Conservation (phyloP, 37 sponge, comb jelly and placozoan species). For the Geodia barretti region DNA sequence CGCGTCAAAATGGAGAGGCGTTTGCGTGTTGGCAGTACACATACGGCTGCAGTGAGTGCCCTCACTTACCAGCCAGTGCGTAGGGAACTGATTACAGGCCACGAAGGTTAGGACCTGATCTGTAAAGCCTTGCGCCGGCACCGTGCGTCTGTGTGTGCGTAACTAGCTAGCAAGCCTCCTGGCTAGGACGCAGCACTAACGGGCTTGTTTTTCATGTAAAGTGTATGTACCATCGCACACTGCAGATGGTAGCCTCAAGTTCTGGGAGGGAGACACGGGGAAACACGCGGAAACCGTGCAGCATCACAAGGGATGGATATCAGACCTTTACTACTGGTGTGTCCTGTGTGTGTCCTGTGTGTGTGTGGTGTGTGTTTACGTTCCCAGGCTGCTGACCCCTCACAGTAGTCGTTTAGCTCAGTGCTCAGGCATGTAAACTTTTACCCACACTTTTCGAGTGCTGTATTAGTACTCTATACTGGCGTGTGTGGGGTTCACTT, state of each 20-base stretch:
- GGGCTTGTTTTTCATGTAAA: neutral
- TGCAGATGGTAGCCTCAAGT: slow-evolving; percentile 60
- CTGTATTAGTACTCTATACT: too few relatives aligned
- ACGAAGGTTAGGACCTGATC: slow-evolving; percentile 53
- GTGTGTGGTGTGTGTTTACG: too few relatives aligned
- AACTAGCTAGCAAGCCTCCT: too few relatives aligned
- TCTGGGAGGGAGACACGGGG: slow-evolving; percentile 58
- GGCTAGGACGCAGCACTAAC: too few relatives aligned
- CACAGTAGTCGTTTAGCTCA: too few relatives aligned
- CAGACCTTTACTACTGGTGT: slow-evolving; percentile 71
- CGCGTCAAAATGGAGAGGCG: slow-evolving; percentile 36
- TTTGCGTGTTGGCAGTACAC: neutral
- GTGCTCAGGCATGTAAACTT: too few relatives aligned
- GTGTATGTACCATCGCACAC: neutral
- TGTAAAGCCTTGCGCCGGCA: neutral
- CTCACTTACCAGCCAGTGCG: slow-evolving; percentile 54
- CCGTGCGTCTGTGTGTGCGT: neutral
- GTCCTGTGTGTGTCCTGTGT: too few relatives aligned
- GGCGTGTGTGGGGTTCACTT: too few relatives aligned
- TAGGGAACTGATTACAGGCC: slow-evolving; percentile 55
- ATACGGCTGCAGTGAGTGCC: slow-evolving; percentile 35
- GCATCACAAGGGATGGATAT: slow-evolving; percentile 62
- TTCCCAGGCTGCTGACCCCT: too few relatives aligned
- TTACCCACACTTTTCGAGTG: too few relatives aligned
- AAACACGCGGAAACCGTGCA: neutral